Evolutionary conservation across 2,113 vertebrate genomes (phyloP).

Genomic region (Glaucomys volans): DNA sequence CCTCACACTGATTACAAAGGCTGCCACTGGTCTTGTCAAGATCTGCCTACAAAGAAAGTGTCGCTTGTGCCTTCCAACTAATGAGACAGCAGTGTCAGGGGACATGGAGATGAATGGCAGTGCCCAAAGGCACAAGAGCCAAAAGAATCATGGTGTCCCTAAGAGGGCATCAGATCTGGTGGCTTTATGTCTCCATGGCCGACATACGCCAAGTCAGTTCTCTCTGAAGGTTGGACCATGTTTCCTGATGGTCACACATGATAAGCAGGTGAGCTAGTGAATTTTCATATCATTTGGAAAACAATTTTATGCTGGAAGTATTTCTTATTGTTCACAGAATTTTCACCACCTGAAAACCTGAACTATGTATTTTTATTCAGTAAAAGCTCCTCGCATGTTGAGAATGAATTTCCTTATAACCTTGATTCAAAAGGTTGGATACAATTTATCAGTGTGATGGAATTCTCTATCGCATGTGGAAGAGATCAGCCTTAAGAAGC

Average conservation of each 20-base stretch:
- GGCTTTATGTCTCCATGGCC: not conserved
- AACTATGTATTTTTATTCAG: conserved; percentile 21
- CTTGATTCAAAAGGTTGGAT: conserved; percentile 64
- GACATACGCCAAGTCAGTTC: not conserved
- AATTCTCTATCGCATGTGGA: conserved; percentile 45
- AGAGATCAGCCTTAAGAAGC: conserved; percentile 38
- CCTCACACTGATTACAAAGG: not conserved
- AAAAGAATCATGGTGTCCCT: not conserved
- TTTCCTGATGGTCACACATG: not conserved
- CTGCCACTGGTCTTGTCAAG: not conserved
- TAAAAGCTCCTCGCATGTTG: conserved; percentile 36
- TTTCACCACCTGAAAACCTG: conserved; percentile 52
- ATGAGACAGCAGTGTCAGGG: conserved; percentile 31
- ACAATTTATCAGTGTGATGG: conserved; percentile 56
- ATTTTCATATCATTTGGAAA: conserved; percentile 55
- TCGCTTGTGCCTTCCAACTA: not conserved
- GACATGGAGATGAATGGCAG: not conserved
- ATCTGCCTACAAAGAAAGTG: conserved; percentile 14
- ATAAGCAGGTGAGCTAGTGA: not conserved
- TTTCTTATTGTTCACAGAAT: conserved; percentile 23
- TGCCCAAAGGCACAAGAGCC: not conserved
- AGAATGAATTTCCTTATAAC: conserved; percentile 61
- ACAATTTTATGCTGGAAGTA: conserved; percentile 16
- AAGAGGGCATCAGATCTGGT: not conserved
- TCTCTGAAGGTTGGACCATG: not conserved